phyloP scores from a whole-genome alignment of 2,797 vertebrate species.

The Acanthornis magna region DNA sequence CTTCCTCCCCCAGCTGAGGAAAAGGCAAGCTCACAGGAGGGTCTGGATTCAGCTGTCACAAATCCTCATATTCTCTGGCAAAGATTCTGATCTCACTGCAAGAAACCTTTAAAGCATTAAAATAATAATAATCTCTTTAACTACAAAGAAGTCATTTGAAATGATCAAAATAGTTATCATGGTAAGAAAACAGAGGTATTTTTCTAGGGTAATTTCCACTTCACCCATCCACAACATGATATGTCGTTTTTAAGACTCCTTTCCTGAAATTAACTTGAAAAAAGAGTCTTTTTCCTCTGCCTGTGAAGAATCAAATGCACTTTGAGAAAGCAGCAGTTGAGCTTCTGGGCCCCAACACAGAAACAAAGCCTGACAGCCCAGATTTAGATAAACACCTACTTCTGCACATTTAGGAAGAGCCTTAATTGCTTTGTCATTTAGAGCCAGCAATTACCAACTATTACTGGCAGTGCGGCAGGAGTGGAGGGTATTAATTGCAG shows the following conservation, averaged over 20 bases:
- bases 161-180: not conserved
- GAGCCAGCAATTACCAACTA: not conserved
- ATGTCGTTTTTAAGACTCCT: not conserved
- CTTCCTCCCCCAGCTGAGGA: not conserved
- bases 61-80: not conserved
- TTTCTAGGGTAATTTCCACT: not conserved
- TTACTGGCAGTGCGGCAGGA: not conserved
- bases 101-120: not conserved
- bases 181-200: not conserved
- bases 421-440: slow-evolving; percentile 22
- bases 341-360: not conserved
- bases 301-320: not conserved
- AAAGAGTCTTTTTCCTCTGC: not conserved
- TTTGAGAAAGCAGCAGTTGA: not conserved
- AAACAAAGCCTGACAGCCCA: not conserved
- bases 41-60: not conserved
- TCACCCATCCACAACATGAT: not conserved
- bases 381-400: slow-evolving; percentile 10
- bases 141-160: rapidly evolving
- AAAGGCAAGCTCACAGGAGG: rapidly evolving
- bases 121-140: not conserved
- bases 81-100: not conserved
- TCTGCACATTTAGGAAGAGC: slow-evolving; percentile 16
- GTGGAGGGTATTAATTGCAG: not conserved
- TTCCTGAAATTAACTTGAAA: not conserved